These are phyloP conservation scores for Mormyrus hasselquistii DNA, from an alignment of 2,797 vertebrate genomes.

Conservation along the genomic window DNA sequence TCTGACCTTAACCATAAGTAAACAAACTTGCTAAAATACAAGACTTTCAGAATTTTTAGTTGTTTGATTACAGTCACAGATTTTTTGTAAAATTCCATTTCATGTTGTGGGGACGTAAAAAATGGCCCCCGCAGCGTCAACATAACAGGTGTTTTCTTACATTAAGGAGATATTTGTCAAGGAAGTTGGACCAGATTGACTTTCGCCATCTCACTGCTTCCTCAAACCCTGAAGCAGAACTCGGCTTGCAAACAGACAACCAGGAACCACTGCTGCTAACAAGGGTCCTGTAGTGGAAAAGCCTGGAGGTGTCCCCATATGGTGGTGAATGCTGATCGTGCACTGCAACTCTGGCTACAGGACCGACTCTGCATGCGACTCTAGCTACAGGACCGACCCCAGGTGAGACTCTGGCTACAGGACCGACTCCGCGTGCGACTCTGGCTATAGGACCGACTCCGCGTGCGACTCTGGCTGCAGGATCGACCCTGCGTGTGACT, in stretches of 20 bases:
- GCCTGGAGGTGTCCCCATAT: neutral
- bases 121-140: neutral
- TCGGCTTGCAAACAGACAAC: neutral
- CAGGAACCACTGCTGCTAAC: neutral
- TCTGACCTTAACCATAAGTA: neutral
- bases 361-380: too few species aligned
- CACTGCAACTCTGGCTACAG: neutral
- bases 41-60: neutral
- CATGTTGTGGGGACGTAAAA: neutral
- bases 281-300: neutral
- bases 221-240: neutral
- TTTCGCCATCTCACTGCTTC: neutral
- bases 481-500: too few species aligned
- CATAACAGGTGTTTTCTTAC: neutral
- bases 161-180: constrained; percentile 18
- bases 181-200: constrained; percentile 33
- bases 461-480: too few species aligned
- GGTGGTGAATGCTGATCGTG: neutral
- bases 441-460: too few species aligned
- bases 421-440: too few species aligned
- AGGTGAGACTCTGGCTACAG: too few species aligned
- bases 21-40: constrained; percentile 26
- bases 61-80: neutral
- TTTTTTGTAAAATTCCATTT: neutral
- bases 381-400: too few species aligned